Conservation (phyloP, 2,113 vertebrate genomes). For the Gambusia affinis region DNA sequence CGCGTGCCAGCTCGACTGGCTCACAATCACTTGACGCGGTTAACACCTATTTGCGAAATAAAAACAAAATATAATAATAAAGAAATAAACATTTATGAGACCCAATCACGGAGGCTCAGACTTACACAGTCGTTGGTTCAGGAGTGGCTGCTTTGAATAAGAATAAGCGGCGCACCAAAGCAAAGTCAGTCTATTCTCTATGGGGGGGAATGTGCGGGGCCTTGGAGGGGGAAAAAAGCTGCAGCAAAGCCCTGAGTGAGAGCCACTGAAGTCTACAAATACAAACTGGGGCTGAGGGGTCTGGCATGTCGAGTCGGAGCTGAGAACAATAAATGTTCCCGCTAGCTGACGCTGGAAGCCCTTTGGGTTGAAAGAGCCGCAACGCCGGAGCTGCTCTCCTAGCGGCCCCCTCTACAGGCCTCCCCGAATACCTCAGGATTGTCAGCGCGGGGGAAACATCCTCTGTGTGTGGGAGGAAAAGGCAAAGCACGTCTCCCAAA, state of each 20-base stretch:
- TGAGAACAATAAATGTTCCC: conserved; percentile 67
- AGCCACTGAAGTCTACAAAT: neutral
- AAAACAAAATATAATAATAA: no score
- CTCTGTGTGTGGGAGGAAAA: conserved; percentile 53
- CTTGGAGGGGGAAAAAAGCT: conserved; percentile 14
- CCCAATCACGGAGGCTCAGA: neutral
- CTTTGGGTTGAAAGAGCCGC: conserved; percentile 43
- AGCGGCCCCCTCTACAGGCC: conserved; percentile 78
- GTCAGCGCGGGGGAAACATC: conserved; percentile 57
- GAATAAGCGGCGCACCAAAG: neutral
- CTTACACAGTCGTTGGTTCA: neutral
- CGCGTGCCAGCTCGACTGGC: conserved; percentile 14
- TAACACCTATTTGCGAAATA: conserved; percentile 1
- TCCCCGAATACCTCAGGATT: conserved; percentile 54
- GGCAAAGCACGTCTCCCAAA: neutral
- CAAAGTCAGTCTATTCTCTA: conserved; percentile 30
- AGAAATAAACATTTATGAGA: no score
- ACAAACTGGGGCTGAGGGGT: conserved; percentile 32
- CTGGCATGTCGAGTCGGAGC: conserved; percentile 26
- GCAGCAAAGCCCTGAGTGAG: conserved; percentile 23
- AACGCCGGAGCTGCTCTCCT: conserved; percentile 47
- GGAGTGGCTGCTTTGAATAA: conserved; percentile 4
- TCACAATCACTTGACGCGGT: conserved; percentile 33
- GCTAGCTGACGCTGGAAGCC: conserved; percentile 20
- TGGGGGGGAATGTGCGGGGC: conserved; percentile 22